Base-by-base conservation (phyloP, 2,888 invertebrate species). In the Heteropelma amictum region DNA sequence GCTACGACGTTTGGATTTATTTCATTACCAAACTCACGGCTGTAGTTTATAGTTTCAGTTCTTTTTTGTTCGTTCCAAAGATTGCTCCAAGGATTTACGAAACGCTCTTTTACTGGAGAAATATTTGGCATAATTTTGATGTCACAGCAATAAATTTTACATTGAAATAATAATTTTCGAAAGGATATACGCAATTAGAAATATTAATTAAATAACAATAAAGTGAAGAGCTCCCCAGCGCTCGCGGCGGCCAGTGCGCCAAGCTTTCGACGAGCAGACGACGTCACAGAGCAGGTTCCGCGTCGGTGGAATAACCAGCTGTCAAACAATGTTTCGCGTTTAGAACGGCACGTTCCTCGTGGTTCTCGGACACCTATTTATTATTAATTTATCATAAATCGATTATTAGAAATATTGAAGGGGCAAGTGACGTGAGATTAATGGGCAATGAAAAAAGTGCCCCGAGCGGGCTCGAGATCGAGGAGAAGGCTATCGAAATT, bases 381-480 rank as follows among this genome's bases (percentile, higher is more conserved):
- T 28, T 19, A n/a, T 12, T 30, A 17, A 30, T 19, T 60, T 30
- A 47, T 6, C 5, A 21, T 45, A 21, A 19, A 19, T 51, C 23
- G 2, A 40, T 53, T 17, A 12, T 64, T 53, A n/a, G 4, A 51
- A 35, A 0, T 26, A 38, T 28, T 12, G 40, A 19, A 10, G 17
- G 12, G 2, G 21, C 2, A 53, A 12, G 40, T 30, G 10, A 35
- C 12, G 12, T n/a, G 14, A 38, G 35, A 69, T 80, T 82, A 77
- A 96, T 96, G 96, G 96, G 96, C 76, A 95, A 94, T 89, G 95
- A 95, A 86, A 90, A 90, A 75, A 91, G 91, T 82, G 94, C 95
- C 70, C 89, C 95, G 76, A 92, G 92, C 85, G 95, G 95, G 30
- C 90, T 96, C 61, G 92, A 94, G 89, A 92, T 96, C 77, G 93